Conservation (phyloP, 2,888 invertebrate species). For the Neelides folsomi region DNA sequence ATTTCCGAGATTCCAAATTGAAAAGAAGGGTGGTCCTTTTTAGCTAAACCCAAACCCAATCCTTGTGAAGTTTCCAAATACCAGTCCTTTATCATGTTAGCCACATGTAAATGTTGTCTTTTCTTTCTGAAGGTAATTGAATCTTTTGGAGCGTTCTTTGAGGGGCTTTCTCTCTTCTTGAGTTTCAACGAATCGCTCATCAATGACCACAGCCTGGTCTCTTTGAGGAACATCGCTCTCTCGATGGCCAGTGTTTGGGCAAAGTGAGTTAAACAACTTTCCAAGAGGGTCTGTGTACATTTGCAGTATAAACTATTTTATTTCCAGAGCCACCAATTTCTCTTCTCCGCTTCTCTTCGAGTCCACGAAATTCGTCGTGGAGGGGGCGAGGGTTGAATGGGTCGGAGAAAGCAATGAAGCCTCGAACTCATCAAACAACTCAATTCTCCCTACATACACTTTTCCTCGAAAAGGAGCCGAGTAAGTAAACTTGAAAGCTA, state of each 20-base stretch:
- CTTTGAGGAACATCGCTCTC: constrained; percentile 8
- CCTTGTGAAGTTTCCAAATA: too few relatives aligned
- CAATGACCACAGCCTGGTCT: constrained; percentile 7
- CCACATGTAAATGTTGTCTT: neutral
- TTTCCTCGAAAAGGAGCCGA: constrained; percentile 6
- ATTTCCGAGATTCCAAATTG: too few relatives aligned
- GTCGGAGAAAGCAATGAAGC: constrained; percentile 4
- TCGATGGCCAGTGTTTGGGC: constrained; percentile 3
- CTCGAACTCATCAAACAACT: too few relatives aligned
- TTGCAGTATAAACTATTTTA: neutral
- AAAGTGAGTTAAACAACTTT: constrained; percentile 8
- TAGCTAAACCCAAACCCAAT: too few relatives aligned
- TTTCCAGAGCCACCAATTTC: constrained; percentile 1
- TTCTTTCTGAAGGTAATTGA: constrained; percentile 12
- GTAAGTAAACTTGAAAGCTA: constrained; percentile 5
- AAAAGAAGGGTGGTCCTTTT: too few relatives aligned
- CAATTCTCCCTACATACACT: neutral
- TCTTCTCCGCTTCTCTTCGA: neutral
- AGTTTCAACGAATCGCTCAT: constrained; percentile 19
- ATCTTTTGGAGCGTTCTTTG: constrained; percentile 16
- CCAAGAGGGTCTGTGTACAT: neutral
- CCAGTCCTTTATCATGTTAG: too few relatives aligned
- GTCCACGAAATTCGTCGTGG: constrained; percentile 8
- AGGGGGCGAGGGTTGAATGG: constrained; percentile 7
- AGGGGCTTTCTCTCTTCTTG: constrained; percentile 16